Evolutionary conservation across 2,888 invertebrate species (phyloP).

Genomic region (Tortrix viridana): DNA sequence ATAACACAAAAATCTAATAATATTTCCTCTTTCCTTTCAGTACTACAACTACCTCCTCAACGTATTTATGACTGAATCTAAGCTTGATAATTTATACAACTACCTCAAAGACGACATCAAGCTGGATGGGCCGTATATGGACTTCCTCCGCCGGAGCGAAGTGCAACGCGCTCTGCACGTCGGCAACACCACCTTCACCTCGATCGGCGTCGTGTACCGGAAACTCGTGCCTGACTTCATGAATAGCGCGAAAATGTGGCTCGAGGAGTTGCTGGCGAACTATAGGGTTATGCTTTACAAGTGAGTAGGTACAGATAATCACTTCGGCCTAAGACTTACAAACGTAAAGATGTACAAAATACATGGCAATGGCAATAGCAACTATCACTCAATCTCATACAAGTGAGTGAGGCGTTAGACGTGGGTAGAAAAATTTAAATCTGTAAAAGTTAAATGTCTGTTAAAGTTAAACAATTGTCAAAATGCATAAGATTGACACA

Average conservation of each 20-base stretch:
- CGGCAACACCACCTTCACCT: conserved; percentile 78
- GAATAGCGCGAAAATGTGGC: conserved; percentile 83
- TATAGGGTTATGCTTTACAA: conserved; percentile 85
- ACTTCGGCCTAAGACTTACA: too few relatives aligned
- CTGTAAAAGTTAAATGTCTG: too few relatives aligned
- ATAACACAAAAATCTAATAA: background rate
- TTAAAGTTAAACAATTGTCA: too few relatives aligned
- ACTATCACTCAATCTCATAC: too few relatives aligned
- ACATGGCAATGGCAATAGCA: too few relatives aligned
- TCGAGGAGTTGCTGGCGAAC: conserved; percentile 81
- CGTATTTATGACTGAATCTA: conserved; percentile 72
- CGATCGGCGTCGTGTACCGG: conserved; percentile 78
- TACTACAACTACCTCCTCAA: conserved; percentile 79
- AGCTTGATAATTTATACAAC: conserved; percentile 78
- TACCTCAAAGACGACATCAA: conserved; percentile 71
- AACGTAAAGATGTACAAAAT: too few relatives aligned
- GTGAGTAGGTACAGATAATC: conserved; percentile 59
- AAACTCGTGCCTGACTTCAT: conserved; percentile 82
- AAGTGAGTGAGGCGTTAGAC: too few relatives aligned
- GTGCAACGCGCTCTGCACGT: conserved; percentile 81
- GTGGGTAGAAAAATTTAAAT: too few relatives aligned
- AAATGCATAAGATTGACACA: too few relatives aligned
- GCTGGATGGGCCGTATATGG: conserved; percentile 69
- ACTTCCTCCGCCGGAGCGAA: conserved; percentile 71
- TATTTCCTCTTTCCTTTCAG: conserved; percentile 54